Evolutionary conservation across 2,797 vertebrate genomes (phyloP), one percentile per base, ranked within the genome.

Genomic region (Arrhamphus sclerolepis): DNA sequence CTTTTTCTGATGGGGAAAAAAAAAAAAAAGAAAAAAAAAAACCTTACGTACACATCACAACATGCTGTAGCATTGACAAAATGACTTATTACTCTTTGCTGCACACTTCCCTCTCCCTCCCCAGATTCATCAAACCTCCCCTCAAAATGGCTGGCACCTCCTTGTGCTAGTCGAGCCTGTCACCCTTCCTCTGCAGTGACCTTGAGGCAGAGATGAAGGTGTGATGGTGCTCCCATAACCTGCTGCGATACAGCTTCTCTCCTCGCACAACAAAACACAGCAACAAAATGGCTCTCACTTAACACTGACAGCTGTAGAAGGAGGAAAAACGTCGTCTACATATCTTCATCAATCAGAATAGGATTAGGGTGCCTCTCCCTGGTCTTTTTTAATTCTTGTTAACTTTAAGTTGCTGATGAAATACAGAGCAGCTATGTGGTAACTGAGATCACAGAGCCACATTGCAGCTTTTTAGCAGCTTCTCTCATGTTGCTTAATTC

Each of bases 181-280:
- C 86, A 85, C 71, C 80, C 80, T 80, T 84, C 67, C 79, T 76
- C 82, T 63, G 77, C 85, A 67, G 57, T 87, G 90, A 91, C 90
- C 89, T 91, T 92, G 88, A 90, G 77, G 81, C 46, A 46, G 66
- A 78, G 66, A 85, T 72, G 73, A 75, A 90, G 78, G 75, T 68
- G 69, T 62, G 76, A 83, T 62, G 77, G 80, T 68, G 71, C 68
- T 66, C 54, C 80, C 54, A 43, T 62, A 71, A 81, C 72, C 72
- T 65, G 70, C 76, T 59, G 71, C 72, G 57, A 72, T 66, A 71
- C 63, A 18, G 47, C 41, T 29, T 38, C 34, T 31, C 60, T 34
- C 56, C 31, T 16, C 22, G 8, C 26, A 47, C 42, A 19, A n/a
- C 22, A 46, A 67, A 20, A 65, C 56, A 21, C 46, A 56, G 47